These are phyloP conservation scores for Parauchenoglanis ngamensis DNA, from an alignment of 2,797 vertebrate species.

Conservation along the genomic window DNA sequence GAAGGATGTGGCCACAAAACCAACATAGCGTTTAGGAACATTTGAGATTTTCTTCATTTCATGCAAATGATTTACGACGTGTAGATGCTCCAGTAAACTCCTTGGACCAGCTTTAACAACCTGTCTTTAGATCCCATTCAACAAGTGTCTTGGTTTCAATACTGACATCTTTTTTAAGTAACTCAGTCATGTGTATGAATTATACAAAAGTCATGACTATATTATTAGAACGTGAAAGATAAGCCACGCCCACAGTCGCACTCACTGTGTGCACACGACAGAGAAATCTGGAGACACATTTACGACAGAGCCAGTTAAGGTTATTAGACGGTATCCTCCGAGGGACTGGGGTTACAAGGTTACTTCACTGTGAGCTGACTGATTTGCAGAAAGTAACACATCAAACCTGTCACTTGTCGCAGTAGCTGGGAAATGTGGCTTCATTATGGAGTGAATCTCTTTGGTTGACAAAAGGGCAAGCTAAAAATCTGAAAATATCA, in stretches of 20 bases:
- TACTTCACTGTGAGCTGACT: not conserved
- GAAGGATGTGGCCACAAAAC: not conserved
- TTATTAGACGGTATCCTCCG: not conserved
- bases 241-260: not conserved
- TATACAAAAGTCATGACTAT: not conserved
- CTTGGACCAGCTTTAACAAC: not conserved
- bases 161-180: not conserved
- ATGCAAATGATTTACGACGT: not conserved
- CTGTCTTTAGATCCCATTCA: not conserved
- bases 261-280: not conserved
- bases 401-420: not conserved
- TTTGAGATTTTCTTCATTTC: not conserved
- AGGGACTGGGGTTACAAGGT: not conserved
- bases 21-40: not conserved
- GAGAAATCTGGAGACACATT: not conserved
- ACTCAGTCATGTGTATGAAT: not conserved
- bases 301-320: not conserved
- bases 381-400: not conserved
- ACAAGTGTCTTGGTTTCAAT: not conserved
- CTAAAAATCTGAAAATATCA: not conserved
- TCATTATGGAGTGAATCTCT: not conserved
- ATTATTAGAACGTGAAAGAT: not conserved
- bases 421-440: not conserved
- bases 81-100: not conserved
- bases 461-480: not conserved